phyloP scores from a whole-genome alignment of 2,797 vertebrate genomes.

The Percopsis omiscomaycus region DNA sequence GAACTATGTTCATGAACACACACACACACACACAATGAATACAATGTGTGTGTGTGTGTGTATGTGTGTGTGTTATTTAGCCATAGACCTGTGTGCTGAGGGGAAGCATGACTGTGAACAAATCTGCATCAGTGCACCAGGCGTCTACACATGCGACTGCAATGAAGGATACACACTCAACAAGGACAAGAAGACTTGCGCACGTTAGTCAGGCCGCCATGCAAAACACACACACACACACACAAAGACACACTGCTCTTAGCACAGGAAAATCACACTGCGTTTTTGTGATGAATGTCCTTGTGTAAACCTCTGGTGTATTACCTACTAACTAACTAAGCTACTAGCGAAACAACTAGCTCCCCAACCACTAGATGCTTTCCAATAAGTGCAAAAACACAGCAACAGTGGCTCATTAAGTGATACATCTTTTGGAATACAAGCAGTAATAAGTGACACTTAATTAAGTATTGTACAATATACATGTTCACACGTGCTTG shows the following conservation, averaged over 20 bases:
- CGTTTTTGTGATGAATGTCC: too few relatives aligned
- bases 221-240: constrained; percentile 58
- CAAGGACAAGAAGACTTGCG: constrained; percentile 79
- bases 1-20: background rate
- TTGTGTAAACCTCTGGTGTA: too few relatives aligned
- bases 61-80: constrained; percentile 63
- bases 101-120: constrained; percentile 88
- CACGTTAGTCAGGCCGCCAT: constrained; percentile 54
- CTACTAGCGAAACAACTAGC: too few relatives aligned
- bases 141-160: constrained; percentile 82
- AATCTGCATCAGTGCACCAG: constrained; percentile 78
- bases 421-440: too few relatives aligned
- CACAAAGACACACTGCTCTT: constrained; percentile 4
- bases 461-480: background rate
- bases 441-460: too few relatives aligned
- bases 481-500: background rate
- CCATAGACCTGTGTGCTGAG: constrained; percentile 81
- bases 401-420: too few relatives aligned
- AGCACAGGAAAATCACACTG: too few relatives aligned
- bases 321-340: too few relatives aligned
- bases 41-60: constrained; percentile 5
- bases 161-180: constrained; percentile 82
- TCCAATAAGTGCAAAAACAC: too few relatives aligned
- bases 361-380: too few relatives aligned
- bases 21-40: background rate